phyloP scores from a whole-genome alignment of 2,888 invertebrate genomes.

The Thyatira batis region DNA sequence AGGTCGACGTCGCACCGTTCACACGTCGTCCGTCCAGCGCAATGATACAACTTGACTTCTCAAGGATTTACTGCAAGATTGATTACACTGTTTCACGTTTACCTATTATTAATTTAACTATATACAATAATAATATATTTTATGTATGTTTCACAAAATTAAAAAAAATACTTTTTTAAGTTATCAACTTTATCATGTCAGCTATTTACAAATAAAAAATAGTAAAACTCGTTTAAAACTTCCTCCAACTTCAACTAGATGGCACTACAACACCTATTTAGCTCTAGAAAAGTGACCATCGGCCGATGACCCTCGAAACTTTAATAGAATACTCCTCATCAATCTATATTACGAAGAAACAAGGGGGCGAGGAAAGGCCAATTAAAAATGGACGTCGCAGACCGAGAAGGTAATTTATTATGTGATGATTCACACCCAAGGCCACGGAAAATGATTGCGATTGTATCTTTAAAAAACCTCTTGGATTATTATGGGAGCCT shows the following conservation, averaged over 20 bases:
- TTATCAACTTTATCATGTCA: too few species aligned
- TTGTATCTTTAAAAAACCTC: conserved; percentile 31
- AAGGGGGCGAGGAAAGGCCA: conserved; percentile 8
- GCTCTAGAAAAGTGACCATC: background rate
- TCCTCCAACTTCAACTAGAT: background rate
- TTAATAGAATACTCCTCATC: conserved; percentile 1
- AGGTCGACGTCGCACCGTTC: background rate
- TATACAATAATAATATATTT: background rate
- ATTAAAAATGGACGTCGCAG: conserved; percentile 7
- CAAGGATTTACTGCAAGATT: background rate
- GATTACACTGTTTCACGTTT: background rate
- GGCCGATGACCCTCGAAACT: background rate
- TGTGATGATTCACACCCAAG: conserved; percentile 46
- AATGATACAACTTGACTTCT: background rate
- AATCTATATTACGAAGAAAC: conserved; percentile 7
- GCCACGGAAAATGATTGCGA: conserved; percentile 31
- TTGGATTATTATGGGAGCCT: conserved; percentile 35
- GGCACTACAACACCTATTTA: background rate
- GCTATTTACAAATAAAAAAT: too few species aligned
- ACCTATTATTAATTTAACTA: background rate
- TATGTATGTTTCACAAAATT: background rate
- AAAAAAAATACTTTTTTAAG: background rate
- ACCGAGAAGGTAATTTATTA: conserved; percentile 22
- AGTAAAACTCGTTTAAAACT: background rate
- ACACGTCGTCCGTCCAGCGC: background rate